A percentile compares a stretch with the other conserved stretches of the same genome.
Conservation (phyloP, 1,140 invertebrate genomes). For the Lethocerus indicus region DNA sequence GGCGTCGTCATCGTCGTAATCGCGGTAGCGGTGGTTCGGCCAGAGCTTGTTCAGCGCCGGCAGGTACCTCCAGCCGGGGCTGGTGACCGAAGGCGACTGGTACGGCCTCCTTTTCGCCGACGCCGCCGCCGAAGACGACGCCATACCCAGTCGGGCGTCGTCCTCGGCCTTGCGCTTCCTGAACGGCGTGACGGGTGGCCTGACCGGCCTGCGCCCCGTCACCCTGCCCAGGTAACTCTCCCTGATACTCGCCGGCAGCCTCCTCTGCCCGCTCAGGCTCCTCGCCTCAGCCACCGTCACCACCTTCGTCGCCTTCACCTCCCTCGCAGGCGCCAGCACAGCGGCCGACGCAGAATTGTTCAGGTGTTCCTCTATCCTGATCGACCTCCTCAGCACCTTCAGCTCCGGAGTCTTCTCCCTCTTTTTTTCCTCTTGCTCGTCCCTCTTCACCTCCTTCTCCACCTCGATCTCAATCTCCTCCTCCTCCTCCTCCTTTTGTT, state of each 20-base stretch:
- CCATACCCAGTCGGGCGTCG: too few relatives aligned
- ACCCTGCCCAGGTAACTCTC: neutral
- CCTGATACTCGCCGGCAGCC: neutral
- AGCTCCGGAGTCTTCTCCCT: neutral
- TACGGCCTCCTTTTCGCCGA: neutral
- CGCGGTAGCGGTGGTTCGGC: too few relatives aligned
- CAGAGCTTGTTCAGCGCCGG: neutral
- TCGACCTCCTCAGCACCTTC: neutral
- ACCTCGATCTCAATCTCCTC: neutral
- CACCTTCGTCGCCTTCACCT: neutral
- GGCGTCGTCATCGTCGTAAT: too few relatives aligned
- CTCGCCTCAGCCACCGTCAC: neutral
- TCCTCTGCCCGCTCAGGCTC: neutral
- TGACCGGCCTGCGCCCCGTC: neutral
- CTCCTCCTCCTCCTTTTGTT: neutral
- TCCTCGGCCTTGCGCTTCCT: constrained; percentile 5
- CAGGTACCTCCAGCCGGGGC: constrained; percentile 5
- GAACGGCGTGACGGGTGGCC: neutral
- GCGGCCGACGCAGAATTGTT: too few relatives aligned
- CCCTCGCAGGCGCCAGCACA: neutral
- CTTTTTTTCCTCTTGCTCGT: neutral
- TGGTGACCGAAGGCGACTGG: neutral
- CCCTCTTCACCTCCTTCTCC: neutral
- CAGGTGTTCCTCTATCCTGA: neutral
- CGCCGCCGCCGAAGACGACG: too few relatives aligned